Evolutionary conservation across 2,888 invertebrate species (phyloP).

Genomic region (Lampropteryx suffumata): DNA sequence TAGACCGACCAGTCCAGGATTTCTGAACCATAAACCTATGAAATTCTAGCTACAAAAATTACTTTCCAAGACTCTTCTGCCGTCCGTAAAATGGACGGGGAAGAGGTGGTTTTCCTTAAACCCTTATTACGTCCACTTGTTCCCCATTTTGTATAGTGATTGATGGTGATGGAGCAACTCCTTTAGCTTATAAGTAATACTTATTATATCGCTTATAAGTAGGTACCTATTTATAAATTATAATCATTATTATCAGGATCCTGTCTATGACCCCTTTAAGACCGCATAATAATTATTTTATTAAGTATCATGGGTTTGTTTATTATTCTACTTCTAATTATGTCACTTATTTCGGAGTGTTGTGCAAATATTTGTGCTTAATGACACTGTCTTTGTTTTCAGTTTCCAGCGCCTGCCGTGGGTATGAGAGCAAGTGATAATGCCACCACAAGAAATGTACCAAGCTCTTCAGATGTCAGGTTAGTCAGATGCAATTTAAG

Average conservation of each 20-base stretch:
- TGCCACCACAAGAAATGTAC: slow-evolving; percentile 11
- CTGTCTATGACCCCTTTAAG: slow-evolving; percentile 16
- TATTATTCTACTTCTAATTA: no score
- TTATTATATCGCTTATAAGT: slow-evolving; percentile 18
- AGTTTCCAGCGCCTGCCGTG: slow-evolving; percentile 68
- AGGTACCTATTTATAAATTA: slow-evolving; percentile 1
- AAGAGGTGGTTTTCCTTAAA: no score
- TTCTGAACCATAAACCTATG: no score
- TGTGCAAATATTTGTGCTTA: no score
- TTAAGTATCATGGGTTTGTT: no score
- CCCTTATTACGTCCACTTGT: slow-evolving; percentile 20
- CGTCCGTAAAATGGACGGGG: no score
- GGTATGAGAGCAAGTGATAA: slow-evolving; percentile 38
- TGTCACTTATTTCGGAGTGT: no score
- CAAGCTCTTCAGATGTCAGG: slow-evolving; percentile 3
- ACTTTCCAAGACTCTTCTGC: no score
- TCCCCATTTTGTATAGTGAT: slow-evolving; percentile 34
- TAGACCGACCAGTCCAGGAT: no score
- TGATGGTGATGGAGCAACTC: slow-evolving; percentile 26
- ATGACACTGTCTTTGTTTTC: slow-evolving; percentile 39
- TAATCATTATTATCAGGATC: slow-evolving; percentile 13
- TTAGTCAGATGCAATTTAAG: neutral
- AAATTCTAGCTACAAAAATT: no score
- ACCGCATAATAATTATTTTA: slow-evolving; percentile 11
- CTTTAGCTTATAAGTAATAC: slow-evolving; percentile 12